A percentile compares a stretch with the other conserved stretches of the same genome.
phyloP scores from a whole-genome alignment of 2,113 vertebrate genomes.

The Boleophthalmus pectinirostris region DNA sequence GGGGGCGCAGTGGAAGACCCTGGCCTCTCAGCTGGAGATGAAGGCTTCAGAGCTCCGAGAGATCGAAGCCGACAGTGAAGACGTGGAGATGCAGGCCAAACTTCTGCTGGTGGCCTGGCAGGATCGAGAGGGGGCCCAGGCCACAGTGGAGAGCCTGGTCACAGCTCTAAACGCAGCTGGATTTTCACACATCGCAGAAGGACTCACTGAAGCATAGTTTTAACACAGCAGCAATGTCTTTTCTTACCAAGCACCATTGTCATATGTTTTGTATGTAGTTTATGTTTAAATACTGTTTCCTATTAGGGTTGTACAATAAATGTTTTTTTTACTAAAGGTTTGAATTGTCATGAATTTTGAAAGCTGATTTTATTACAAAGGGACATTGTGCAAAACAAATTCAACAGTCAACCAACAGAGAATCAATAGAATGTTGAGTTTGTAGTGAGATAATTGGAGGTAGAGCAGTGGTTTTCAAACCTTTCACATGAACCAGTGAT shows the following conservation, averaged over 20 bases:
- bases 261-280: slow-evolving; percentile 47
- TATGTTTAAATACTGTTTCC: slow-evolving; percentile 18
- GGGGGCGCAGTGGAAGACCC: slow-evolving; percentile 86
- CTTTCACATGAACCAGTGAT: too few relatives aligned
- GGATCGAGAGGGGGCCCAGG: slow-evolving; percentile 89
- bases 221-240: slow-evolving; percentile 1
- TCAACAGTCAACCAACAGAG: too few relatives aligned
- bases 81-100: slow-evolving; percentile 90
- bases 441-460: too few relatives aligned
- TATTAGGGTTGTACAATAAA: slow-evolving; percentile 56
- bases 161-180: slow-evolving; percentile 82
- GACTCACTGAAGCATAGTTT: slow-evolving; percentile 73
- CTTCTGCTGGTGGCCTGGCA: slow-evolving; percentile 96
- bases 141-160: slow-evolving; percentile 85
- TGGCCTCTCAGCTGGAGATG: slow-evolving; percentile 90
- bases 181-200: slow-evolving; percentile 83
- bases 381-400: too few relatives aligned
- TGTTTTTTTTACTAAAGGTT: slow-evolving; percentile 30
- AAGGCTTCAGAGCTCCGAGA: slow-evolving; percentile 89
- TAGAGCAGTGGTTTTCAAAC: too few relatives aligned
- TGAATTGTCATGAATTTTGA: not conserved
- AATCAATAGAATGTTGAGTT: too few relatives aligned
- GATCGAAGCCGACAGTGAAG: slow-evolving; percentile 92
- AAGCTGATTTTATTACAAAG: not conserved
- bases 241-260: slow-evolving; percentile 34